These are phyloP conservation scores for Drosophila carrolli DNA, from an alignment of 1,140 invertebrate genomes.

Conservation along the genomic window DNA sequence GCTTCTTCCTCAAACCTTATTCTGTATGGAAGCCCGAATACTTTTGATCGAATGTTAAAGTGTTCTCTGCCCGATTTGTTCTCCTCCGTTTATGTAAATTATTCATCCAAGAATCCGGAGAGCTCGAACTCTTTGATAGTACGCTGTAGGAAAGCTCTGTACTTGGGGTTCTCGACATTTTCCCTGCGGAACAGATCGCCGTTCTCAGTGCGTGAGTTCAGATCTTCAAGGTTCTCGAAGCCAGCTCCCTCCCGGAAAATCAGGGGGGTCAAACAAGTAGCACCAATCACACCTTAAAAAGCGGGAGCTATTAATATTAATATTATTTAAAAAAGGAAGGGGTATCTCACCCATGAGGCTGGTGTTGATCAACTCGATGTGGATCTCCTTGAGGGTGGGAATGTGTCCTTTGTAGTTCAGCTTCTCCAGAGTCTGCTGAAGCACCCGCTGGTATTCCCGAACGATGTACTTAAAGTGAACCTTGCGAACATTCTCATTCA, in stretches of 20 bases:
- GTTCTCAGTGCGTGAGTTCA: conserved; percentile 67
- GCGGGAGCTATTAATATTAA: background rate
- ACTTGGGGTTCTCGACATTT: conserved; percentile 81
- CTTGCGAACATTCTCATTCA: conserved; percentile 86
- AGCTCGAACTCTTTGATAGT: conserved; percentile 81
- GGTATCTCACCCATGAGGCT: conserved; percentile 67
- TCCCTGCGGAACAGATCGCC: conserved; percentile 72
- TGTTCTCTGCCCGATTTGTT: background rate
- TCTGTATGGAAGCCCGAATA: conserved; percentile 33
- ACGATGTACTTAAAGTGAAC: conserved; percentile 85
- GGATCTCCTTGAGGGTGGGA: conserved; percentile 76
- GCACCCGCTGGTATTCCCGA: conserved; percentile 85
- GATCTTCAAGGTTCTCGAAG: conserved; percentile 70
- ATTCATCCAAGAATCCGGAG: conserved; percentile 73
- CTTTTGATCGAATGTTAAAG: conserved; percentile 12
- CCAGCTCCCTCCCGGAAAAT: conserved; percentile 72
- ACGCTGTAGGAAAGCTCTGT: conserved; percentile 75
- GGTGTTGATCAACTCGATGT: conserved; percentile 78
- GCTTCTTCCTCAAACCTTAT: background rate
- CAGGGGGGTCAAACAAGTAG: conserved; percentile 78
- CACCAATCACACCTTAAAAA: conserved; percentile 74
- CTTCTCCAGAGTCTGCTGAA: conserved; percentile 68
- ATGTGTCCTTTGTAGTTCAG: conserved; percentile 72
- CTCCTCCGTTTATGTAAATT: background rate
- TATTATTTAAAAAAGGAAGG: background rate